phyloP scores from a whole-genome alignment of 2,888 invertebrate species.

The Pediacus dermestoides region DNA sequence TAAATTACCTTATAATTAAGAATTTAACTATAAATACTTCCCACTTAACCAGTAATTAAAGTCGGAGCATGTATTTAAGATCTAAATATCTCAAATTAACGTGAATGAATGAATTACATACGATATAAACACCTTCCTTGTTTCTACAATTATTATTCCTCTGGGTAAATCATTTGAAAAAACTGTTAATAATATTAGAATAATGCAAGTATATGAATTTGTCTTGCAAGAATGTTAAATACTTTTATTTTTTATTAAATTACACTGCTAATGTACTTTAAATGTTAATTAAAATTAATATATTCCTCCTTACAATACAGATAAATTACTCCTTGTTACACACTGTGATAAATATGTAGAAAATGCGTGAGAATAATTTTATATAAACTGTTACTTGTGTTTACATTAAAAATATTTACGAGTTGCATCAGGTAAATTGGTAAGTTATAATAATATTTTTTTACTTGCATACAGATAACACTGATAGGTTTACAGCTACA shows the following conservation, averaged over 20 bases:
- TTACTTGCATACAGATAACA: no score
- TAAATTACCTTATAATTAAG: slow-evolving; percentile 30
- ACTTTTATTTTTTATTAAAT: slow-evolving; percentile 5
- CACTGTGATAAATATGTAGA: slow-evolving; percentile 17
- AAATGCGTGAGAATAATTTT: slow-evolving; percentile 22
- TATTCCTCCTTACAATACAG: slow-evolving; percentile 9
- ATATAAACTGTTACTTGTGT: no score
- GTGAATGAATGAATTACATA: slow-evolving; percentile 8
- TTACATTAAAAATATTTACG: no score
- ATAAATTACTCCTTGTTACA: slow-evolving; percentile 15
- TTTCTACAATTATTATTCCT: no score
- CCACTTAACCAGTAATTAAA: slow-evolving; percentile 16
- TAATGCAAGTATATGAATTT: no score
- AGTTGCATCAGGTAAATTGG: no score
- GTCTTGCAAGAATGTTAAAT: slow-evolving; percentile 5
- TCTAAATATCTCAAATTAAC: slow-evolving; percentile 8
- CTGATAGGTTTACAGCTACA: no score
- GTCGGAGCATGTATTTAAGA: slow-evolving; percentile 11
- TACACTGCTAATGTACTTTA: slow-evolving; percentile 5
- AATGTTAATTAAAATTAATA: slow-evolving; percentile 19
- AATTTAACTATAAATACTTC: slow-evolving; percentile 22
- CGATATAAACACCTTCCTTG: no score
- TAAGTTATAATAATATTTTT: no score
- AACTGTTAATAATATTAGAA: no score
- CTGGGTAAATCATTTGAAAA: no score